Base-by-base conservation (phyloP, 23 tunicate species). In the Ascidia mentula region DNA sequence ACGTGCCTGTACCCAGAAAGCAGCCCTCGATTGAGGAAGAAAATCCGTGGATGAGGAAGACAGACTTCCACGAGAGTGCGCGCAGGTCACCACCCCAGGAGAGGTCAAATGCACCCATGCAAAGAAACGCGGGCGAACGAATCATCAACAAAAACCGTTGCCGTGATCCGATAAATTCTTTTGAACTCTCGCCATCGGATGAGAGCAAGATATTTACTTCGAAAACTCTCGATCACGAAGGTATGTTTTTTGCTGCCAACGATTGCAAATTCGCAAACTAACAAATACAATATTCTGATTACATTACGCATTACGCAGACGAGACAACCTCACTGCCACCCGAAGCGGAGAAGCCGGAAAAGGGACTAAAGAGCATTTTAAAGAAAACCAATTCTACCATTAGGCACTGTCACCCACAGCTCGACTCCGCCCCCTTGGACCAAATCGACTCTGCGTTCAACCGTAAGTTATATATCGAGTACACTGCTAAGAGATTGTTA, bases 281-380 rank as follows among this genome's bases (percentile, higher is more conserved):
- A n/a, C n/a, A n/a, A n/a, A n/a, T n/a, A n/a, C 1, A 53, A 53
- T 28, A 28, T 53, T 9, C 12, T 28, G 7, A 1, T 53, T 6
- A 5, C 65, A 6, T 53, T 53, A 28, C 13, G 24, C 28, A 53
- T n/a, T n/a, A n/a, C 7, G 24, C 22, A 9, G 65, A 53, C 24
- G 65, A 53, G 4, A 28, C 24, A 12, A 42, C 12, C 65, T 53
- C 65, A 53, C 65, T 53, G 65, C 65, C 22, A 53, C 24, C 65
- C 22, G 65, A 53, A 3, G 28, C 30, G 31, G 74, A 70, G 32
- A 70, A 70, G 30, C 74, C 74, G 38, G 74, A 36, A 28, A 70
- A 33, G 18, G 87, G 76, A 76, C 38, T 83, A 40, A 83, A 83
- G 61, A 83, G 87, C 32, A 83, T 83, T 76, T 76, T 83, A 61